These are phyloP conservation scores for Microctenopoma stevenorrisi DNA, from an alignment of 2,797 vertebrate species.

Conservation along the genomic window DNA sequence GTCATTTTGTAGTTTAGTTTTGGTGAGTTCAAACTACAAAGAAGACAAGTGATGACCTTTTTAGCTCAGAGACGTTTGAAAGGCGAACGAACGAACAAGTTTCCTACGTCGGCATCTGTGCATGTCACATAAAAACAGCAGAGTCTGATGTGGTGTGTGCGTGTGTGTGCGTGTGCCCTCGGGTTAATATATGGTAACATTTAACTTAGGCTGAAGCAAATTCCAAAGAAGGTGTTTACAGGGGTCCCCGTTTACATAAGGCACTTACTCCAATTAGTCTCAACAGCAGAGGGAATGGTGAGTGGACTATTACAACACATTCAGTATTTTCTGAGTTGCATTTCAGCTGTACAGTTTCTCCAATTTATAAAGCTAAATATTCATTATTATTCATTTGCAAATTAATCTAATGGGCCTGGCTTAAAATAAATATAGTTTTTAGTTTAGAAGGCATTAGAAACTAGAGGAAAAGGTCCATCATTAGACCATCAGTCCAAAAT, in stretches of 20 bases:
- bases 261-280: not conserved
- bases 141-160: not conserved
- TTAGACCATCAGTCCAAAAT: too few species aligned
- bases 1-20: not conserved
- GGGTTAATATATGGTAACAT: not conserved
- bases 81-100: not conserved
- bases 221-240: not conserved
- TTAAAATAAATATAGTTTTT: not conserved
- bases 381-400: not conserved
- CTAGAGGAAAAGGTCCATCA: not conserved
- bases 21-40: not conserved
- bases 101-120: not conserved
- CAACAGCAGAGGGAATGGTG: not conserved
- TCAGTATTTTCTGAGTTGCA: not conserved
- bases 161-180: not conserved
- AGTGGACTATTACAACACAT: not conserved
- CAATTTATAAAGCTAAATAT: not conserved
- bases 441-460: not conserved
- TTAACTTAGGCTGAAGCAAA: not conserved
- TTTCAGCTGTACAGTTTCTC: not conserved
- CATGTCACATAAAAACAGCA: not conserved
- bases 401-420: not conserved
- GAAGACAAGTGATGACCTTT: not conserved
- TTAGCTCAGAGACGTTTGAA: not conserved
- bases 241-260: not conserved